phyloP scores from a whole-genome alignment of 2,113 vertebrate species.

The Actinemys pallida region DNA sequence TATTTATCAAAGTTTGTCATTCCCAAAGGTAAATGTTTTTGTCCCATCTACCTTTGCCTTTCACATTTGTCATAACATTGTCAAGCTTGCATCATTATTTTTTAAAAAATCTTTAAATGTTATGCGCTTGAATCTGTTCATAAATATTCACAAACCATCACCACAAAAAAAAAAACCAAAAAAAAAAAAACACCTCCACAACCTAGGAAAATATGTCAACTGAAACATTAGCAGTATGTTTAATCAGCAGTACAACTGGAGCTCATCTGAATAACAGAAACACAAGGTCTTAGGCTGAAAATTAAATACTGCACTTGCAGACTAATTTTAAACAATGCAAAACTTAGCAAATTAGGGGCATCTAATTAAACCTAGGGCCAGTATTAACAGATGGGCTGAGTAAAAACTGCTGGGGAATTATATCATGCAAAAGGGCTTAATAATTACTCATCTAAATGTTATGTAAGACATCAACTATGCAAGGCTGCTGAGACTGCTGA shows the following conservation, averaged over 20 bases:
- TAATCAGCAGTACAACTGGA: slow-evolving; percentile 54
- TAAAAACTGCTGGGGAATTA: slow-evolving; percentile 24
- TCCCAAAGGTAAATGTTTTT: slow-evolving; percentile 58
- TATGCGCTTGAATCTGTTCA: slow-evolving; percentile 17
- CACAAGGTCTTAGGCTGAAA: slow-evolving; percentile 25
- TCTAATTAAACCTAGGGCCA: neutral
- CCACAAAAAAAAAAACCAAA: neutral
- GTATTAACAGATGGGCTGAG: neutral
- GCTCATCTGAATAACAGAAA: slow-evolving; percentile 49
- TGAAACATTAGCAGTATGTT: slow-evolving; percentile 67
- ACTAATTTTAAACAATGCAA: slow-evolving; percentile 25
- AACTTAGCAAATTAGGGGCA: slow-evolving; percentile 1
- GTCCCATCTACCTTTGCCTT: slow-evolving; percentile 25
- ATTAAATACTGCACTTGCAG: slow-evolving; percentile 18
- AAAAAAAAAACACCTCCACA: neutral
- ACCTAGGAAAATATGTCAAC: slow-evolving; percentile 54
- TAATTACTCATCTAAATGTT: neutral
- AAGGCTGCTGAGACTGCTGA: neutral
- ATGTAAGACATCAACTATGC: neutral
- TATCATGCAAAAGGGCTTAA: neutral
- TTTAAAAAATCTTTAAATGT: slow-evolving; percentile 26
- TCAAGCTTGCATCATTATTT: slow-evolving; percentile 49
- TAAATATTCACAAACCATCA: slow-evolving; percentile 62
- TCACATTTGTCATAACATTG: slow-evolving; percentile 46
- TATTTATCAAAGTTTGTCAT: slow-evolving; percentile 25